Evolutionary conservation across 2,113 vertebrate genomes (phyloP).

Genomic region (Reinhardtius hippoglossoides): DNA sequence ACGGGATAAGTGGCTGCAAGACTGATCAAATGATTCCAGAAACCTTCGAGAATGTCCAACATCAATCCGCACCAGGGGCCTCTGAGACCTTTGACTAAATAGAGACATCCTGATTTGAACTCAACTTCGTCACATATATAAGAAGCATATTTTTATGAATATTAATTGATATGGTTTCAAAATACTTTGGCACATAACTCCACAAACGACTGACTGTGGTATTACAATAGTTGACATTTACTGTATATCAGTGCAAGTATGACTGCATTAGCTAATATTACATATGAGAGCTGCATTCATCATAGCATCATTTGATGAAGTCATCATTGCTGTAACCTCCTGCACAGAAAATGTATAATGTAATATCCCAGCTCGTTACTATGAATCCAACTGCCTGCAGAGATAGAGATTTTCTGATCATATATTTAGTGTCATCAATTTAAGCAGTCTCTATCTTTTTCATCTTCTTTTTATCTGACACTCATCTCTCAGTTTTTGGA

Average conservation of each 20-base stretch:
- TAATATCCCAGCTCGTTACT: background rate
- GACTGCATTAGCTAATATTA: background rate
- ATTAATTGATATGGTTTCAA: background rate
- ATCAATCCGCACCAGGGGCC: too few species aligned
- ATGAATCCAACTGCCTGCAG: background rate
- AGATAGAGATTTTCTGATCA: background rate
- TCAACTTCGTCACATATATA: background rate
- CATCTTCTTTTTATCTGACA: background rate
- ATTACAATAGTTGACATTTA: too few species aligned
- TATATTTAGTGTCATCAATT: background rate
- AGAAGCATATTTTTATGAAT: background rate
- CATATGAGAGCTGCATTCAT: background rate
- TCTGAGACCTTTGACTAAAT: too few species aligned
- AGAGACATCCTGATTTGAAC: too few species aligned
- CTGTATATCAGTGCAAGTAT: background rate
- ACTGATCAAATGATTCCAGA: too few species aligned
- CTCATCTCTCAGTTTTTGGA: background rate
- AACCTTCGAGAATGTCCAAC: too few species aligned
- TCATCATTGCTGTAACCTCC: background rate
- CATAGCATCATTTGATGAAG: background rate
- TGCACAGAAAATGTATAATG: background rate
- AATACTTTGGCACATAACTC: background rate
- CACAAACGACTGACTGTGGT: background rate
- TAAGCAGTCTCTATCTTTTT: background rate
- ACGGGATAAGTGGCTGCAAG: too few species aligned